Evolutionary conservation across 2,113 vertebrate species (phyloP).

Genomic region (Microtus pennsylvanicus): DNA sequence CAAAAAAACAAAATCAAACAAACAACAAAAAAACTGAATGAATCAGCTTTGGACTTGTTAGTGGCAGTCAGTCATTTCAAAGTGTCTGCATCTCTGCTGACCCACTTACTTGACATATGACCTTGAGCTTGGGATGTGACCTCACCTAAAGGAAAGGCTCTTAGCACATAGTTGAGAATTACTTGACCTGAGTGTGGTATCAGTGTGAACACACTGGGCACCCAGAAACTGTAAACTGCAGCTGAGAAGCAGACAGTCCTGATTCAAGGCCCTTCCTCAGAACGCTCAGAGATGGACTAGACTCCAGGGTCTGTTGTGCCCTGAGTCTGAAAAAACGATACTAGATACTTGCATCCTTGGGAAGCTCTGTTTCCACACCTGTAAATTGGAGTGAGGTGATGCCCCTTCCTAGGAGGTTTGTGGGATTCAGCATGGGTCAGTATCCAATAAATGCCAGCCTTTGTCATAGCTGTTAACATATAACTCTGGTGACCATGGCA

Average conservation of each 20-base stretch:
- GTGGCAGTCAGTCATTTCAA: background rate
- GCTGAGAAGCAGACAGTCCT: background rate
- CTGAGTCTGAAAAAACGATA: background rate
- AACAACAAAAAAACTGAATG: background rate
- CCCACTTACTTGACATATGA: background rate
- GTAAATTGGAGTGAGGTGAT: background rate
- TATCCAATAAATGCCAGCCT: background rate
- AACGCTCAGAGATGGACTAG: background rate
- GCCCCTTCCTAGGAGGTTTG: background rate
- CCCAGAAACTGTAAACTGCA: background rate
- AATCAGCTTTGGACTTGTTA: background rate
- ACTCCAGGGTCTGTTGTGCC: background rate
- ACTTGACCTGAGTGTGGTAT: background rate
- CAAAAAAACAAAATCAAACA: background rate
- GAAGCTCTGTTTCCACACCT: conserved; percentile 3
- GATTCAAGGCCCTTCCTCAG: background rate
- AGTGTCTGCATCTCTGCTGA: background rate
- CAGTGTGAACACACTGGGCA: background rate
- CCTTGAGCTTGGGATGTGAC: background rate
- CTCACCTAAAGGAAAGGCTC: background rate
- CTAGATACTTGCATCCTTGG: background rate
- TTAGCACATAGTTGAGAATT: background rate
- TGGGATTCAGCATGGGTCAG: background rate
- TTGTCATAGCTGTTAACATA: too few species aligned
- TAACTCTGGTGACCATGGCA: background rate